A percentile compares a stretch with the other conserved stretches of the same genome.
These are phyloP conservation scores for Nanger granti DNA, from an alignment of 2,113 vertebrate genomes.

Conservation along the genomic window DNA sequence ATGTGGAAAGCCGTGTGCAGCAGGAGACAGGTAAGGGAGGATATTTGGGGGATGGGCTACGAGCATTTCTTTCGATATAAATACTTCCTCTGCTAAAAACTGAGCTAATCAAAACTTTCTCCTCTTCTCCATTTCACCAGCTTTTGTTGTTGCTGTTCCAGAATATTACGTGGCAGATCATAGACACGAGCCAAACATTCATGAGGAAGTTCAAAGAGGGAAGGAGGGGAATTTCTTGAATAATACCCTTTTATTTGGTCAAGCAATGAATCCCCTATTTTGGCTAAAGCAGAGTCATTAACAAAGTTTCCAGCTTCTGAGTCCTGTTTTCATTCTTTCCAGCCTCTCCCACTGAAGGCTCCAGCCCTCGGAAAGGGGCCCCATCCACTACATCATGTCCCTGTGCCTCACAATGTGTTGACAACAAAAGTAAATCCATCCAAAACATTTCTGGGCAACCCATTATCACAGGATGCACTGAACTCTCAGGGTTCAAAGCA, in stretches of 20 bases:
- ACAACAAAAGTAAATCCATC: background rate
- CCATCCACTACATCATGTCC: background rate
- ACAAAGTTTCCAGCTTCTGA: background rate
- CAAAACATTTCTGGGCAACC: background rate
- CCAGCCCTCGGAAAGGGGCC: background rate
- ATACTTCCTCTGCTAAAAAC: background rate
- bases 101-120: background rate
- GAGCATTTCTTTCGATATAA: background rate
- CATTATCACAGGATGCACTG: background rate
- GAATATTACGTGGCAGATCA: background rate
- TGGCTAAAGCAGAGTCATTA: background rate
- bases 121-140: background rate
- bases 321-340: background rate
- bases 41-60: accelerated
- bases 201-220: background rate
- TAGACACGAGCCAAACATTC: background rate
- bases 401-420: background rate
- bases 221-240: background rate
- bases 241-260: slow-evolving; percentile 24
- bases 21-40: background rate
- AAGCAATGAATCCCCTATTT: background rate
- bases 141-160: background rate
- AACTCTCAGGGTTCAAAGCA: background rate
- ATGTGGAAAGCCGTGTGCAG: background rate
- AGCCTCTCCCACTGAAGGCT: background rate